These are phyloP conservation scores for Silurus glanis DNA, from an alignment of 2,113 vertebrate genomes.

Conservation along the genomic window DNA sequence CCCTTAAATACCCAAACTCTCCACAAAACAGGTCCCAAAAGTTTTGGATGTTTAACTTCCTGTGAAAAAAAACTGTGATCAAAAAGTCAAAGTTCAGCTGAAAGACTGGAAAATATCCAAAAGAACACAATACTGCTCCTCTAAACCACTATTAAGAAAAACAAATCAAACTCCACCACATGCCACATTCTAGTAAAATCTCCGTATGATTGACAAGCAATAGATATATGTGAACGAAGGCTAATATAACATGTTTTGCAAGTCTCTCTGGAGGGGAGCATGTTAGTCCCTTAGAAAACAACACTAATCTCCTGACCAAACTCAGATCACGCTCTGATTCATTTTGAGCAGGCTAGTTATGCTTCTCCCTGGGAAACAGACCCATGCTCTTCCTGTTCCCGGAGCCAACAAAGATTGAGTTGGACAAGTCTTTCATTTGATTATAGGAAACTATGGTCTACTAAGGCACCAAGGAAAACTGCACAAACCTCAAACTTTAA, in stretches of 20 bases:
- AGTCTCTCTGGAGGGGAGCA: constrained; percentile 11
- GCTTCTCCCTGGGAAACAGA: constrained; percentile 55
- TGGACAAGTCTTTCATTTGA: constrained; percentile 46
- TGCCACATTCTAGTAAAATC: constrained; percentile 1
- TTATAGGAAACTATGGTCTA: constrained; percentile 45
- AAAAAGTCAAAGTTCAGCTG: constrained; percentile 14
- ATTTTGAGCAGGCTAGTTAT: constrained; percentile 58
- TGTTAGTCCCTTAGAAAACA: constrained; percentile 56
- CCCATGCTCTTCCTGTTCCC: constrained; percentile 37
- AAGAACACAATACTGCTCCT: neutral
- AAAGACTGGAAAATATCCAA: constrained; percentile 6
- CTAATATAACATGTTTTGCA: constrained; percentile 28
- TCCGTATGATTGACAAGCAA: constrained; percentile 20
- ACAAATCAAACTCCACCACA: neutral
- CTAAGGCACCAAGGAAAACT: constrained; percentile 22
- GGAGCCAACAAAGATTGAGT: constrained; percentile 41
- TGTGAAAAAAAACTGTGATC: constrained; percentile 39
- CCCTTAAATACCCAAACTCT: constrained; percentile 65
- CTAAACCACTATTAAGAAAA: neutral
- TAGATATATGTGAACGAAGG: constrained; percentile 23
- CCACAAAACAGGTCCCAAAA: constrained; percentile 53
- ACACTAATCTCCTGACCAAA: constrained; percentile 69
- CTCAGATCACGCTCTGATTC: constrained; percentile 64
- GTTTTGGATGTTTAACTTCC: constrained; percentile 38
- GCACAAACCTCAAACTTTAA: constrained; percentile 9